Base-by-base conservation (phyloP, 2,888 invertebrate species). In the Brassicogethes aeneus region DNA sequence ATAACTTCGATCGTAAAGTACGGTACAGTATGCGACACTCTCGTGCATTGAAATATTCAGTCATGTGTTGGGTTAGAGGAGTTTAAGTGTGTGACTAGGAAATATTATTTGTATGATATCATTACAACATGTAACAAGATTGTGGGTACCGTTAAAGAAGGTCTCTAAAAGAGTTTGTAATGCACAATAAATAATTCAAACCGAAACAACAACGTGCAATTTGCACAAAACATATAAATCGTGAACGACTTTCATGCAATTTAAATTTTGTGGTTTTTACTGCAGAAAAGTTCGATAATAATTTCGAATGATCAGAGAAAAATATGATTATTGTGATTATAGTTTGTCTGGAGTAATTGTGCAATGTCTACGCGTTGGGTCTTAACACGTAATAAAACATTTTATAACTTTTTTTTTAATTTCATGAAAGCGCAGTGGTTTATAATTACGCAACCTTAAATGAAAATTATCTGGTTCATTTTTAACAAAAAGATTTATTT, bases 241-340 rank as follows among this genome's bases (percentile, higher is more conserved):
- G 39, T 39, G 39, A 31, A n/a, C 15, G n/a, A 38, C 16, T 16
- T 12, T 39, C 5, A 5, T 33, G 34, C 17, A 39, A 39, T 39
- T 39, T 39, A 38, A 33, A 39, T 39, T 23, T 33, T 39, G 39
- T 39, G 39, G 39, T 39, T 39, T n/a, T n/a, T n/a, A n/a, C n/a
- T n/a, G n/a, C n/a, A n/a, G n/a, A n/a, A n/a, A n/a, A n/a, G n/a
- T n/a, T n/a, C n/a, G n/a, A n/a, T n/a, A n/a, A n/a, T n/a, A n/a
- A n/a, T n/a, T n/a, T n/a, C n/a, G n/a, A n/a, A n/a, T n/a, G n/a
- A n/a, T n/a, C n/a, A n/a, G n/a, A n/a, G n/a, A n/a, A n/a, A n/a
- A n/a, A n/a, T n/a, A n/a, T n/a, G n/a, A n/a, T n/a, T n/a, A n/a
- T n/a, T n/a, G n/a, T n/a, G n/a, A n/a, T n/a, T n/a, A n/a, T n/a